phyloP scores from a whole-genome alignment of 2,113 vertebrate species.

The Gavialis gangeticus region DNA sequence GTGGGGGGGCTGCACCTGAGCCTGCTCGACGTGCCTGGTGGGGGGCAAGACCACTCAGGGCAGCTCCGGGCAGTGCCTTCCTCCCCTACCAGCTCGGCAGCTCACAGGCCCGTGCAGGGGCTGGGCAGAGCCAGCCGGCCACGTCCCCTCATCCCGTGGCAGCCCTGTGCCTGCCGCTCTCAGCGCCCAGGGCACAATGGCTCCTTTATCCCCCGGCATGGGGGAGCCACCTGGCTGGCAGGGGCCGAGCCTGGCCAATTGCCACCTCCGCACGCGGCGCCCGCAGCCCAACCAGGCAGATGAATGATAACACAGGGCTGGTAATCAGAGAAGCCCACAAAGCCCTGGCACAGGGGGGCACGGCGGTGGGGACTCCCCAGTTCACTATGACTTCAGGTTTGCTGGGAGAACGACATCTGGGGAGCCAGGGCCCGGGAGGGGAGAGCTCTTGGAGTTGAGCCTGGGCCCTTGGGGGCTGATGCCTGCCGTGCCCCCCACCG shows the following conservation, averaged over 20 bases:
- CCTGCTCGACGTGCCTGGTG: no score
- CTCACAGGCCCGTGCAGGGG: not conserved
- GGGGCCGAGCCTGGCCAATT: not conserved
- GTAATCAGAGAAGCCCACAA: not conserved
- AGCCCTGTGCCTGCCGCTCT: not conserved
- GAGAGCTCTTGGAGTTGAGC: no score
- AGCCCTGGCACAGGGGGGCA: not conserved
- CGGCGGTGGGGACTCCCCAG: not conserved
- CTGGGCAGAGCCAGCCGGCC: not conserved
- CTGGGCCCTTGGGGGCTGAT: no score
- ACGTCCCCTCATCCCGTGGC: accelerated
- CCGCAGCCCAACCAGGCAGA: not conserved
- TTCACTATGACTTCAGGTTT: not conserved
- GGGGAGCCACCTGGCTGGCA: not conserved
- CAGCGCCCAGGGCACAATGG: not conserved
- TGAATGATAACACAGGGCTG: not conserved
- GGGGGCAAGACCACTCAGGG: no score
- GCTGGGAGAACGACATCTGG: accelerated
- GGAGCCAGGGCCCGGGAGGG: not conserved
- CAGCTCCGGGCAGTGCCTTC: no score
- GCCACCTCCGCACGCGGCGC: not conserved
- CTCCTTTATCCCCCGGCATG: not conserved
- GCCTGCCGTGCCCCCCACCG: no score
- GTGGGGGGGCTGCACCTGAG: no score
- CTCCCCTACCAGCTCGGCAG: no score